Base-by-base conservation (phyloP, 2,113 vertebrate species). In the Atherinomorus stipes region DNA sequence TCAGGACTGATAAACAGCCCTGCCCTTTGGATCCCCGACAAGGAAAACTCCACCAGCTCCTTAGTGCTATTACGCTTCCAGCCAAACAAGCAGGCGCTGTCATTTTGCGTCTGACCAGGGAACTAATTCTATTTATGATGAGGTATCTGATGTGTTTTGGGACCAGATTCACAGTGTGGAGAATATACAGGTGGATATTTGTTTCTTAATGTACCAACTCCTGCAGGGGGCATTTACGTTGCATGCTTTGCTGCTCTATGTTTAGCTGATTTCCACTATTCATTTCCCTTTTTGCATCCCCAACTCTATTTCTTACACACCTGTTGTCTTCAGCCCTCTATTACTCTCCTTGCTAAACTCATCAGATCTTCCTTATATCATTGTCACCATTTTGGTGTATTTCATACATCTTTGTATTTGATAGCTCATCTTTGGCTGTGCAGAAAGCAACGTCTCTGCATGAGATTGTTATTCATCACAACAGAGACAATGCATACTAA, bases 71-170 rank as follows among this genome's bases (percentile, higher is more conserved):
- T 87, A 87, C 9, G 0, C 64, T 74, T 80, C 78, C 81, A 64
- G 65, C 74, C 71, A 74, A 64, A 85, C 40, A 69, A 66, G 37
- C 82, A 54, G 69, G 69, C 25, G 31, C 74, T 76, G 76, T 50
- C 67, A 85, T 74, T 87, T 81, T 74, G 66, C 11, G 37, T 74
- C 86, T 78, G 63, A 64, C 71, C 85, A 44, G 86, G 86, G 75
- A 74, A 60, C 74, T 90, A 88, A 89, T 86, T 88, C 83, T 88
- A 76, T 89, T 82, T 86, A 76, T 63, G 77, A 89, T 89, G 88
- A 86, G 78, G 79, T 79, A 72, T 75, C 71, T 81, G 73, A 75
- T 68, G 85, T 64, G 64, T 71, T 9, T 50, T 25, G 51, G 44
- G 34, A 56, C 51, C 21, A 3, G 60, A 49, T 42, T 54, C 64